phyloP scores from a whole-genome alignment of 1,140 invertebrate genomes.

The Eurosta solidaginis region DNA sequence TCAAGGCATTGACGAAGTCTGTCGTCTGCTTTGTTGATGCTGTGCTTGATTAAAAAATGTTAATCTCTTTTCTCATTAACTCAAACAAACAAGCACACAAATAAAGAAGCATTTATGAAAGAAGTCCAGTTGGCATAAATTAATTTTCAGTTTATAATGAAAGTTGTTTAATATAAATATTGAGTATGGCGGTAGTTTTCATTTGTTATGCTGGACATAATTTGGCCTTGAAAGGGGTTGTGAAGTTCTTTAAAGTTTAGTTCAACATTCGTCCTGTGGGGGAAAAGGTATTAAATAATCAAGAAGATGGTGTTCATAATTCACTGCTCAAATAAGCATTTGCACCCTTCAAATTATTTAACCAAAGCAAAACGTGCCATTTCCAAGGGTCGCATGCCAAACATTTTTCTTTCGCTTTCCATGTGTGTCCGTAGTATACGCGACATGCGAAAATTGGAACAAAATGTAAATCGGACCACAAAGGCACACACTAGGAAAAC shows the following conservation, averaged over 20 bases:
- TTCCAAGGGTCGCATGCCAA: background rate
- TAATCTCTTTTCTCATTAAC: slow-evolving; percentile 25
- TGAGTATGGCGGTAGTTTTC: background rate
- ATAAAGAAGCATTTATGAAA: background rate
- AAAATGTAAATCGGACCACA: no score
- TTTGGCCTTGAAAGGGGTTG: background rate
- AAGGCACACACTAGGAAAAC: no score
- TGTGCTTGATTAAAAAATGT: no score
- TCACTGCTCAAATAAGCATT: background rate
- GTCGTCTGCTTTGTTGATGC: background rate
- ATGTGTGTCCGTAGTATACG: no score
- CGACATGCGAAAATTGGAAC: no score
- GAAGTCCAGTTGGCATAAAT: background rate
- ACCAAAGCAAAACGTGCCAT: no score
- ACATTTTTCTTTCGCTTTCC: no score
- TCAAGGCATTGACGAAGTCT: background rate
- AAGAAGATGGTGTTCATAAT: background rate
- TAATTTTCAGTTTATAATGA: background rate
- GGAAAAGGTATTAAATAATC: background rate
- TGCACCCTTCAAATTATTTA: background rate
- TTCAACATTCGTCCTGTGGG: no score
- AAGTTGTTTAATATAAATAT: background rate
- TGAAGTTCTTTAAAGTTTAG: background rate
- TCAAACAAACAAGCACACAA: background rate
- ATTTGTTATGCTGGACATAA: background rate